Evolutionary conservation across 2,113 vertebrate genomes (phyloP).

Genomic region (Oxygymnocypris stewartii): DNA sequence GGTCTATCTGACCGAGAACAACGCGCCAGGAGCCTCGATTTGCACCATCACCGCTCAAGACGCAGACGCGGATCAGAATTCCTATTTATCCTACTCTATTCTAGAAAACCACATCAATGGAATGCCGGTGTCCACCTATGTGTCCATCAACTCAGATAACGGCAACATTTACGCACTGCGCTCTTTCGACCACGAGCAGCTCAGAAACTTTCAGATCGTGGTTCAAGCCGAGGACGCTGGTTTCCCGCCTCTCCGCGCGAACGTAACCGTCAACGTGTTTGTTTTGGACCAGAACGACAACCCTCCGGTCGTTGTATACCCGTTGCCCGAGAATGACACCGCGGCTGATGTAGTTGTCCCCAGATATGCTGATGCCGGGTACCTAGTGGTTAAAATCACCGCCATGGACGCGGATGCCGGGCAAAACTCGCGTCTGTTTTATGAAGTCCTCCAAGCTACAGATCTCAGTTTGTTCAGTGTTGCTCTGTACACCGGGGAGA

Average conservation of each 20-base stretch:
- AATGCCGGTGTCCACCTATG: conserved; percentile 65
- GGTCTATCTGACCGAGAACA: conserved; percentile 48
- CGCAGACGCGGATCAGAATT: conserved; percentile 55
- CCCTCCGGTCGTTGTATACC: conserved; percentile 75
- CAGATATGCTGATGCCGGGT: conserved; percentile 75
- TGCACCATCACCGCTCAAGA: conserved; percentile 45
- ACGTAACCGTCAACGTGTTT: conserved; percentile 48
- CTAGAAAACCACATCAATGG: conserved; percentile 63
- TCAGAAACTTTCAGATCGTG: conserved; percentile 43
- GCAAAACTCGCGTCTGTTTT: conserved; percentile 83
- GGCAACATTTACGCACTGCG: conserved; percentile 63
- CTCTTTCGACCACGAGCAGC: conserved; percentile 63
- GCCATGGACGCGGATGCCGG: conserved; percentile 78
- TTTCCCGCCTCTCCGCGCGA: conserved; percentile 36
- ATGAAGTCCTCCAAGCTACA: conserved; percentile 78
- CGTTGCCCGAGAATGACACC: conserved; percentile 72
- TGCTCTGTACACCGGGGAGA: conserved; percentile 78
- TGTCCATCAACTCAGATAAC: conserved; percentile 70
- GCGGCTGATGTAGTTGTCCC: conserved; percentile 72
- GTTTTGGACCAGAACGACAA: conserved; percentile 78
- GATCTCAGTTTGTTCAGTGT: conserved; percentile 82
- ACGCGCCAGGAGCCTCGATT: conserved; percentile 30
- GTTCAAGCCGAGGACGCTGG: conserved; percentile 37
- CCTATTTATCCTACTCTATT: conserved; percentile 59
- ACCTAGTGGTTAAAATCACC: conserved; percentile 76